Base-by-base conservation (phyloP, 2,113 vertebrate genomes). In the Bungarus multicinctus region DNA sequence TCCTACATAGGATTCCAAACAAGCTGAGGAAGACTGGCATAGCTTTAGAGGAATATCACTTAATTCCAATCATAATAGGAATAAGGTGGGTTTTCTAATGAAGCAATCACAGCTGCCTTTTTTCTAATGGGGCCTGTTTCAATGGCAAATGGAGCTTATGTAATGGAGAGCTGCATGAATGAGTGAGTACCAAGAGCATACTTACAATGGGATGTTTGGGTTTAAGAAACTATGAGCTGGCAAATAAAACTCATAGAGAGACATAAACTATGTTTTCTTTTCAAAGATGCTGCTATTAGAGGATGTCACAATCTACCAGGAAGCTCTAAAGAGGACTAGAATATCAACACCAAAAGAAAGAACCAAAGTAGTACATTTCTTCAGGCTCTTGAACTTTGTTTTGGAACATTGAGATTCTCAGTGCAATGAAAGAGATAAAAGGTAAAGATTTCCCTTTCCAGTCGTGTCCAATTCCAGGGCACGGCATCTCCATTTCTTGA, bases 201-300 rank as follows among this genome's bases (percentile, higher is more conserved):
- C 91, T 27, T 74, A 54, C 34, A 93, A 92, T 57, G 2, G 5
- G 1, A 47, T 27, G 9, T 10, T 27, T 39, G 43, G 23, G 16
- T 85, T 52, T 57, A 23, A 93, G 27, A 0, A 88, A 39, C 1
- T 55, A 57, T 20, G 91, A 22, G 45, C 45, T 87, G 30, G 30
- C 4, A 89, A 60, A 23, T 92, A 64, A 45, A 81, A 39, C 27
- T 91, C 22, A 93, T 11, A 85, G n/a, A 0, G n/a, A 39, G 5
- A 91, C 18, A 90, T 94, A 23, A 52, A 55, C 92, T 20, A 14
- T 60, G 55, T 16, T 34, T 6, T 85, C 50, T 52, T 94, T 95
- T 55, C 86, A 89, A 64, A 22, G 95, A 89, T 89, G 91, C 89
- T 93, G 91, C 34, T 16, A 52, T 91, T 55, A 90, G 22, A 95